Evolutionary conservation across 53 echinoderm and acorn worm species (phyloP).

Genomic region (Paracentrotus lividus): DNA sequence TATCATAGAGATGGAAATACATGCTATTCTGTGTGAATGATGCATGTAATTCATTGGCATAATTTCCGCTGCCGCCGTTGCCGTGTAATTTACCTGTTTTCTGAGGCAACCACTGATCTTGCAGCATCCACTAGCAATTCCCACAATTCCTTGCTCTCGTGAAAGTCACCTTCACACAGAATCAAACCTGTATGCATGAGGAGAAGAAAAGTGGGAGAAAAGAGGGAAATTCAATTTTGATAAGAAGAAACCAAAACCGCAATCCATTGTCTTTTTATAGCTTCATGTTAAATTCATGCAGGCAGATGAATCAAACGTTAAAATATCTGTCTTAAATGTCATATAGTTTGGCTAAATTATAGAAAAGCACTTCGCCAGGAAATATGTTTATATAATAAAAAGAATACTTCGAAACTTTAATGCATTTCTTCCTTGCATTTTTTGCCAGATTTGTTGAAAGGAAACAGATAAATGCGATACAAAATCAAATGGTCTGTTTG

Average conservation of each 20-base stretch:
- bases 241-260: background rate
- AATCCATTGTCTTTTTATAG: background rate
- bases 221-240: background rate
- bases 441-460: too few species aligned
- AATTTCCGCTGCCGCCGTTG: background rate
- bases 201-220: background rate
- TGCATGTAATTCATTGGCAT: background rate
- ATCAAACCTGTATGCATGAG: background rate
- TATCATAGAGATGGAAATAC: background rate
- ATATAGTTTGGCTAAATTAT: too few species aligned
- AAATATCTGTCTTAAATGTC: too few species aligned
- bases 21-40: background rate
- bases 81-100: background rate
- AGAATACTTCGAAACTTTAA: too few species aligned
- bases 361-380: too few species aligned
- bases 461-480: too few species aligned
- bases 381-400: too few species aligned
- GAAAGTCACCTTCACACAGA: slow-evolving; percentile 29
- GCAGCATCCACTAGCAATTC: background rate
- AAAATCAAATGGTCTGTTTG: too few species aligned
- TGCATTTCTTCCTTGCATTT: too few species aligned
- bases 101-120: background rate
- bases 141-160: background rate
- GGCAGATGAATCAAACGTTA: too few species aligned
- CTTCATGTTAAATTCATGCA: background rate